Conservation (phyloP, 1,140 invertebrate species). For the Cataglyphis hispanica region DNA sequence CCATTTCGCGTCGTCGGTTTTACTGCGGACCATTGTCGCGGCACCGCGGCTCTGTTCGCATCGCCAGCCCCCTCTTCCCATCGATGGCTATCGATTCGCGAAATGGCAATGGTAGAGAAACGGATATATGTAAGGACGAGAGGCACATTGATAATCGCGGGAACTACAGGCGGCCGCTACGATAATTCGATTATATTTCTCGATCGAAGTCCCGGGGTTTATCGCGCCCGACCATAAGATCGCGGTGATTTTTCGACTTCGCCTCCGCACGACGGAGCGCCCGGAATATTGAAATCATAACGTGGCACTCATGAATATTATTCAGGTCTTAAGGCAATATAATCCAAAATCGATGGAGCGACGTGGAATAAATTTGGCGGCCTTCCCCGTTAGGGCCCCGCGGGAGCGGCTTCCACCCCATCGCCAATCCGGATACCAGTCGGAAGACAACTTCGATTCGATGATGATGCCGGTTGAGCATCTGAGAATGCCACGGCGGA, state of each 20-base stretch:
- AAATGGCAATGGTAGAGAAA: not conserved
- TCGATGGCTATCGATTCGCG: not conserved
- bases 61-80: too few species aligned
- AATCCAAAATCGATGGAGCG: slow-evolving; percentile 84
- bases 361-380: slow-evolving; percentile 82
- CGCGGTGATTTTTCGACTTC: slow-evolving; percentile 81
- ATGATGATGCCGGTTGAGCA: slow-evolving; percentile 46
- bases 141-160: slow-evolving; percentile 49
- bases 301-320: slow-evolving; percentile 84
- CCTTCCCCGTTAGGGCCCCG: slow-evolving; percentile 32
- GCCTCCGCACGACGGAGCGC: slow-evolving; percentile 33
- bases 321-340: slow-evolving; percentile 84
- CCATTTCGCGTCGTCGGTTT: slow-evolving; percentile 30
- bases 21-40: slow-evolving; percentile 22
- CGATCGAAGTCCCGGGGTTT: slow-evolving; percentile 75
- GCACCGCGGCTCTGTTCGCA: not conserved
- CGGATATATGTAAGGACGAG: slow-evolving; percentile 8
- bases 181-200: slow-evolving; percentile 71
- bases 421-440: not conserved
- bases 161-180: slow-evolving; percentile 10
- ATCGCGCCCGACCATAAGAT: slow-evolving; percentile 75
- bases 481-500: not conserved
- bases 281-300: slow-evolving; percentile 85
- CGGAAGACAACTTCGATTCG: slow-evolving; percentile 14
- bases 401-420: not conserved